phyloP scores from a whole-genome alignment of 2,888 invertebrate genomes.

The Drosophila niveifrons region DNA sequence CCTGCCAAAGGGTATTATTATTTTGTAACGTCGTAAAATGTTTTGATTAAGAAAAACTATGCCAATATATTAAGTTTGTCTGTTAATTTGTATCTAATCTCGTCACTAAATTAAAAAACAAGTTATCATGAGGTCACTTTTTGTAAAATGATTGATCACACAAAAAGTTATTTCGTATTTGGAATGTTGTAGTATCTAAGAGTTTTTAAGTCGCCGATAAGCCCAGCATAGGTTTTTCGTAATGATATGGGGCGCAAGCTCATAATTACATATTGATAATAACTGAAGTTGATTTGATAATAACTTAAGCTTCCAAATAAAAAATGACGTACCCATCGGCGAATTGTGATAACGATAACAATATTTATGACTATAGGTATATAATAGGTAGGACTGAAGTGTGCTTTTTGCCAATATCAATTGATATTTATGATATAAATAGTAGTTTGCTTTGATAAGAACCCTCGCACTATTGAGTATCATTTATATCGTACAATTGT shows the following conservation, averaged over 20 bases:
- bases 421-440: constrained; percentile 8
- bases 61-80: not conserved
- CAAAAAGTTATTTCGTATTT: not conserved
- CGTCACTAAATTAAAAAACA: not conserved
- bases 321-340: constrained; percentile 10
- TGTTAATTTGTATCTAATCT: not conserved
- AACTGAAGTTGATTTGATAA: constrained; percentile 5
- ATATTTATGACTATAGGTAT: constrained; percentile 6
- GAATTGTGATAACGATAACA: not conserved
- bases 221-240: constrained; percentile 2
- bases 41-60: not conserved
- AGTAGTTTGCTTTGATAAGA: constrained; percentile 5
- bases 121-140: no score
- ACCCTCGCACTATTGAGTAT: not conserved
- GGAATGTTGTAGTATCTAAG: not conserved
- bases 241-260: not conserved
- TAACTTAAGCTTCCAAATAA: constrained; percentile 8
- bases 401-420: constrained; percentile 8
- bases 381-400: constrained; percentile 1
- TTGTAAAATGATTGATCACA: not conserved
- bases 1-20: not conserved
- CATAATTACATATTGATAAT: constrained; percentile 1
- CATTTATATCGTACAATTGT: not conserved
- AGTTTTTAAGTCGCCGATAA: not conserved
- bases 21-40: not conserved